A percentile compares a stretch with the other conserved stretches of the same genome.
phyloP scores from a whole-genome alignment of 2,113 vertebrate genomes.

The Oreochromis aureus region DNA sequence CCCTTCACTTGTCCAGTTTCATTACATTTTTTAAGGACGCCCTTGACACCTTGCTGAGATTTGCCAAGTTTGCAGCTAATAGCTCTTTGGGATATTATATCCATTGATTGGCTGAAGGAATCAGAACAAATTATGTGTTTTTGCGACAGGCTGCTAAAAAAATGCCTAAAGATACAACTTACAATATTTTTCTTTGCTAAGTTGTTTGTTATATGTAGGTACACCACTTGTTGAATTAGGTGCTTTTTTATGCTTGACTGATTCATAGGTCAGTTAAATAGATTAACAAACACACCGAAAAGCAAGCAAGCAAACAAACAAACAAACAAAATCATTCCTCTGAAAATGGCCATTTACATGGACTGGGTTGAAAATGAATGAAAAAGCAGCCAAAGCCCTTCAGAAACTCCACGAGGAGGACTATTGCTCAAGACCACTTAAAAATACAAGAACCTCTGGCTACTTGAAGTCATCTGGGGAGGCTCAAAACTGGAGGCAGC shows the following conservation, averaged over 20 bases:
- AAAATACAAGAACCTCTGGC: not conserved
- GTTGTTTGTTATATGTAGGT: not conserved
- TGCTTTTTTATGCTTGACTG: not conserved
- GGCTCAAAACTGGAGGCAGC: not conserved
- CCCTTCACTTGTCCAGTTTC: not conserved
- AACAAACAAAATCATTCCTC: not conserved
- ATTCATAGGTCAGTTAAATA: not conserved
- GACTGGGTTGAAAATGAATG: not conserved
- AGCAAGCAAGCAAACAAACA: not conserved
- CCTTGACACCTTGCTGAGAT: not conserved
- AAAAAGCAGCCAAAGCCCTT: not conserved
- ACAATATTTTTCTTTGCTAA: not conserved
- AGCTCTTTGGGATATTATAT: not conserved
- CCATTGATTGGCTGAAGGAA: not conserved
- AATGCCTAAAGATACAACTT: not conserved
- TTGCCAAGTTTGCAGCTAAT: not conserved
- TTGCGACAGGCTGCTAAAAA: fast-evolving
- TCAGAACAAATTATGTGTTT: not conserved
- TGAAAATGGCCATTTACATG: not conserved
- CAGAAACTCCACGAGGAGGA: not conserved
- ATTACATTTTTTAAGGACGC: not conserved
- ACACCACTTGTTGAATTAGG: not conserved
- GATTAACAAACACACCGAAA: not conserved
- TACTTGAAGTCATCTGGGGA: not conserved
- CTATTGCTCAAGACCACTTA: not conserved